Evolutionary conservation across 2,888 invertebrate genomes (phyloP).

Genomic region (Epirrhoe tristata): DNA sequence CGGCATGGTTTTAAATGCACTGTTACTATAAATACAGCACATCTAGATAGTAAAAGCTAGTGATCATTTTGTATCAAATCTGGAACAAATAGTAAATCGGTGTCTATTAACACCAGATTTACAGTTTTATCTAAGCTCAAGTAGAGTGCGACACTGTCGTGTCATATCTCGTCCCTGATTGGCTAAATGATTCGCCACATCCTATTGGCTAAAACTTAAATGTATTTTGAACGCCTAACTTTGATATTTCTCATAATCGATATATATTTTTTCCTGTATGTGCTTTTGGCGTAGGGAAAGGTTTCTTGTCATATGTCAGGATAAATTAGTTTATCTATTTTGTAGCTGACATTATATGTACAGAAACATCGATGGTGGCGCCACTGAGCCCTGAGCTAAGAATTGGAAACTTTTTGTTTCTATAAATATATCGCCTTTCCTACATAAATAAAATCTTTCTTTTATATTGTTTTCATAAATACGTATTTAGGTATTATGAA

Average conservation of each 20-base stretch:
- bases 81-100: conserved; percentile 33
- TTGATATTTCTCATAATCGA: neutral
- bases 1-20: conserved; percentile 20
- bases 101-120: conserved; percentile 22
- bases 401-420: neutral
- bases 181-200: neutral
- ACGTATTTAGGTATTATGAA: neutral
- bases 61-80: conserved; percentile 36
- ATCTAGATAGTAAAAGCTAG: conserved; percentile 37
- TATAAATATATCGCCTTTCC: neutral
- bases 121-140: conserved; percentile 15
- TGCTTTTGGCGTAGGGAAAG: conserved; percentile 11
- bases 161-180: conserved; percentile 11
- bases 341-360: conserved; percentile 28
- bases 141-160: conserved; percentile 20
- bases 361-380: conserved; percentile 29
- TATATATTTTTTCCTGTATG: neutral
- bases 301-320: conserved; percentile 38
- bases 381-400: conserved; percentile 15
- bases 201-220: conserved; percentile 1
- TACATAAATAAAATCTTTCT: neutral
- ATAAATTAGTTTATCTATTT: neutral
- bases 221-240: neutral
- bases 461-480: neutral
- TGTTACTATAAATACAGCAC: conserved; percentile 30